Conservation (phyloP, 2,888 invertebrate genomes). For the Cloeon dipterum region DNA sequence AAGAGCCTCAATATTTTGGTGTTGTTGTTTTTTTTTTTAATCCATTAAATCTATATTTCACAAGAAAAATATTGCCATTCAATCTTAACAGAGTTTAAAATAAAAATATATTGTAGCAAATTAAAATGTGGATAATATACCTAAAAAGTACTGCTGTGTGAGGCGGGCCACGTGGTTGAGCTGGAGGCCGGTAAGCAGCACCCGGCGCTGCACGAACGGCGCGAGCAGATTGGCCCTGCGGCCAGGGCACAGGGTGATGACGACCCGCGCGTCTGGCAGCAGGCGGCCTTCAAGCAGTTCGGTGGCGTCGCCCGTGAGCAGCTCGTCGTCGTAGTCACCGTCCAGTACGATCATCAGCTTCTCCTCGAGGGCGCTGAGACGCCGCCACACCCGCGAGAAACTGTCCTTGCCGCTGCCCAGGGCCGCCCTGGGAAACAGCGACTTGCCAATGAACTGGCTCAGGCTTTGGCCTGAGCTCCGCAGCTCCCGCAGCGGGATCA, state of each 20-base stretch:
- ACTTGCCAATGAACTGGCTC: conserved; percentile 15
- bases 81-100: too few species aligned
- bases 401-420: conserved; percentile 11
- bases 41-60: too few species aligned
- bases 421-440: conserved; percentile 21
- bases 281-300: conserved; percentile 27
- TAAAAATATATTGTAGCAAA: too few species aligned
- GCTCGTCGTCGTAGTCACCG: conserved; percentile 22
- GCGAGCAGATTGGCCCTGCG: conserved; percentile 17
- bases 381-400: conserved; percentile 22
- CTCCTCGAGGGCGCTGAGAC: conserved; percentile 21
- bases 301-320: conserved; percentile 21
- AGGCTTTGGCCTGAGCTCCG: conserved; percentile 17
- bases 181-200: conserved; percentile 23
- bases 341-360: conserved; percentile 26
- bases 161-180: conserved; percentile 24
- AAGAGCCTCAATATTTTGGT: too few species aligned
- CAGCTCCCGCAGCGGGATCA: conserved; percentile 26
- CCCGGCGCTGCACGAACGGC: conserved; percentile 22
- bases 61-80: too few species aligned
- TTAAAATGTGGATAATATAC: conserved; percentile 10
- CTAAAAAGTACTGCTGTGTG: conserved; percentile 20
- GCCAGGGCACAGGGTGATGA: conserved; percentile 24
- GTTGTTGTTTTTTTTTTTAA: too few species aligned
- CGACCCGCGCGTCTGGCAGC: conserved; percentile 25